These are phyloP conservation scores for Phocoena phocoena DNA, from an alignment of 2,113 vertebrate genomes.

Conservation along the genomic window DNA sequence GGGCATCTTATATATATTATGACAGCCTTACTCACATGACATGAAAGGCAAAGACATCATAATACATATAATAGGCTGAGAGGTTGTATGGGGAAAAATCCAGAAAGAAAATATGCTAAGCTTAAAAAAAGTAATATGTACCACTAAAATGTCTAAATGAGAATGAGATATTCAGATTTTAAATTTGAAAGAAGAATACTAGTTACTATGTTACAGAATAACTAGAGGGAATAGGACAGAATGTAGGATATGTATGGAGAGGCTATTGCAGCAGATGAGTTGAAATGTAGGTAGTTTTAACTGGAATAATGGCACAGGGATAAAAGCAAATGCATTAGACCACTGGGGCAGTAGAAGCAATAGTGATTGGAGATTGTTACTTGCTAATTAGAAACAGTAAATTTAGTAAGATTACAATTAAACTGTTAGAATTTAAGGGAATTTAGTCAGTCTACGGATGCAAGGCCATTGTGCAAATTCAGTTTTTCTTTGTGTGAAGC, in stretches of 20 bases:
- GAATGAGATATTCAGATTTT: background rate
- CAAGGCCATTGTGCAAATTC: background rate
- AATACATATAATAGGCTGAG: background rate
- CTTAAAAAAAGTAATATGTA: background rate
- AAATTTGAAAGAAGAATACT: background rate
- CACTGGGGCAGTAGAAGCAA: background rate
- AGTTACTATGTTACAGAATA: background rate
- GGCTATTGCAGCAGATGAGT: background rate
- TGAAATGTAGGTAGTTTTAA: background rate
- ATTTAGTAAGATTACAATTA: background rate
- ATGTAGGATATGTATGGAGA: background rate
- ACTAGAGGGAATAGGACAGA: background rate
- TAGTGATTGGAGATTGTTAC: background rate
- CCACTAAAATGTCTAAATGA: background rate
- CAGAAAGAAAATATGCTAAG: background rate
- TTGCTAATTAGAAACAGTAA: background rate
- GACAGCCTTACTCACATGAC: background rate
- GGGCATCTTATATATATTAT: background rate
- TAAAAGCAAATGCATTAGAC: background rate
- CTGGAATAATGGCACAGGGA: background rate
- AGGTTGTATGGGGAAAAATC: background rate
- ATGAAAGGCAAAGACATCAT: background rate
- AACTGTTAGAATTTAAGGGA: background rate
- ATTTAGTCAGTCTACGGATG: background rate
- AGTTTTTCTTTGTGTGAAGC: background rate